Evolutionary conservation across 2,113 vertebrate genomes (phyloP).

Genomic region (Onychostoma macrolepis): DNA sequence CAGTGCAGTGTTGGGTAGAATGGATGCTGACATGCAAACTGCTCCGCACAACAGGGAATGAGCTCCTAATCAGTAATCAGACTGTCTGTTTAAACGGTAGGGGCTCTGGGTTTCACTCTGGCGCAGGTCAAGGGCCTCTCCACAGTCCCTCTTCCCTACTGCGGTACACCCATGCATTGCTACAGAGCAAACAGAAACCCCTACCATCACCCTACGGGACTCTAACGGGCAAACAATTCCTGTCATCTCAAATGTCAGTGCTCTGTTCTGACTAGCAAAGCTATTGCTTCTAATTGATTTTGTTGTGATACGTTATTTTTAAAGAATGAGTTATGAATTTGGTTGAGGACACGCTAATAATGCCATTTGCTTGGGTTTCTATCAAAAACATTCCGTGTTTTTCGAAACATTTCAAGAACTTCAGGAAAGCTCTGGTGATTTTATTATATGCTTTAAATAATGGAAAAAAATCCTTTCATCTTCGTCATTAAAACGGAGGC

Average conservation of each 20-base stretch:
- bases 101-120: constrained; percentile 67
- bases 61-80: constrained; percentile 82
- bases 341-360: neutral
- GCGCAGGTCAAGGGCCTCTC: constrained; percentile 79
- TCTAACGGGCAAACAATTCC: constrained; percentile 36
- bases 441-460: constrained; percentile 63
- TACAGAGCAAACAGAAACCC: constrained; percentile 36
- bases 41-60: constrained; percentile 73
- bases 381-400: neutral
- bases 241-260: constrained; percentile 23
- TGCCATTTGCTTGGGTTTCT: neutral
- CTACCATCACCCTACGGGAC: constrained; percentile 48
- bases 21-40: constrained; percentile 73
- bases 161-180: constrained; percentile 58
- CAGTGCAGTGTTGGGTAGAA: constrained; percentile 66
- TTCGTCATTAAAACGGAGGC: constrained; percentile 76
- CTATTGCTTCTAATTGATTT: constrained; percentile 34
- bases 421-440: neutral
- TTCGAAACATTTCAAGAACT: constrained; percentile 15
- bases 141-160: constrained; percentile 69
- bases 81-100: constrained; percentile 71
- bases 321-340: neutral
- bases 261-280: constrained; percentile 35
- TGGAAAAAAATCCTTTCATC: constrained; percentile 73
- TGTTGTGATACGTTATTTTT: constrained; percentile 19